A percentile compares a stretch with the other conserved stretches of the same genome.
Evolutionary conservation across 2,797 vertebrate species (phyloP).

Genomic region (Oophaga sylvatica): DNA sequence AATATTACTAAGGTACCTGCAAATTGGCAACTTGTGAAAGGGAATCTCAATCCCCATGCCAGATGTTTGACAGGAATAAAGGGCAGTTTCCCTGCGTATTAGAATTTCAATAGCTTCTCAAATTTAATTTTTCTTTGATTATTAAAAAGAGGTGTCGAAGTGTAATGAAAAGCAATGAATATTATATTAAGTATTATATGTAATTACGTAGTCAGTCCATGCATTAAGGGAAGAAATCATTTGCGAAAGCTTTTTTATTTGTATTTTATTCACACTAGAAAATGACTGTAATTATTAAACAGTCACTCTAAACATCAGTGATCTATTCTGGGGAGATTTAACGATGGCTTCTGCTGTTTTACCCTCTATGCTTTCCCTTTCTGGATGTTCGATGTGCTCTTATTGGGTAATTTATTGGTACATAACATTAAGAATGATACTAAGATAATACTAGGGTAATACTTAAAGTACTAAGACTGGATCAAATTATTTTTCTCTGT

Average conservation of each 20-base stretch:
- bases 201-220: slow-evolving; percentile 45
- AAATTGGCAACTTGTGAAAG: slow-evolving; percentile 26
- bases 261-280: slow-evolving; percentile 35
- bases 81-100: slow-evolving; percentile 12
- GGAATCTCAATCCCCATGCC: slow-evolving; percentile 24
- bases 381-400: neutral
- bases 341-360: neutral
- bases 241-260: slow-evolving; percentile 32
- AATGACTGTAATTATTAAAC: slow-evolving; percentile 46
- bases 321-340: neutral
- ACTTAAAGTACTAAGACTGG: too few species aligned
- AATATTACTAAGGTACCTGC: slow-evolving; percentile 14
- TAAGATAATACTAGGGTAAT: too few species aligned
- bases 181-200: slow-evolving; percentile 48
- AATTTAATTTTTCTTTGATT: slow-evolving; percentile 46
- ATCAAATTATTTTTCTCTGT: too few species aligned
- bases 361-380: neutral
- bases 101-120: slow-evolving; percentile 7
- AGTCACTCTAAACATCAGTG: slow-evolving; percentile 6
- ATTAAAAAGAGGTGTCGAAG: slow-evolving; percentile 24
- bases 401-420: neutral
- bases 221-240: slow-evolving; percentile 34
- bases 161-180: slow-evolving; percentile 51
- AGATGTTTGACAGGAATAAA: slow-evolving; percentile 30
- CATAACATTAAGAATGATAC: neutral